Conservation (phyloP, 2,797 vertebrate species). For the Lutjanus argentimaculatus region DNA sequence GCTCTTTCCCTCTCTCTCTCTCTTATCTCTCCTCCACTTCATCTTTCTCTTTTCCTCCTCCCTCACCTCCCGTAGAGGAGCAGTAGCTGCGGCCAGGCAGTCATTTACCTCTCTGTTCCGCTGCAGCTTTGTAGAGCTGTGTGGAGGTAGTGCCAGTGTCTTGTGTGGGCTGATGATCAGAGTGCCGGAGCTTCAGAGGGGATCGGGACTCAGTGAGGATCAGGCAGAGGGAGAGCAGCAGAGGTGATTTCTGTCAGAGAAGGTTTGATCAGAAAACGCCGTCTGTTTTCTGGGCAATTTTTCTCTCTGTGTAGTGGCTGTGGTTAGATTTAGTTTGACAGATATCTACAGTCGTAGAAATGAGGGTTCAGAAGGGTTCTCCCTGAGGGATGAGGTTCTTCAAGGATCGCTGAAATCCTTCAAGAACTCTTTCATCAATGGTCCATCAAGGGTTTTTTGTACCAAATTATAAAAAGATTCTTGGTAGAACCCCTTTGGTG, state of each 20-base stretch:
- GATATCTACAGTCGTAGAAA: neutral
- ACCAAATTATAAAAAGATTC: too few species aligned
- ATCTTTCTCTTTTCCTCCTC: constrained; percentile 9
- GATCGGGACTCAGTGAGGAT: constrained; percentile 41
- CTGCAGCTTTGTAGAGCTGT: constrained; percentile 42
- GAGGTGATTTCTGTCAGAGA: constrained; percentile 60
- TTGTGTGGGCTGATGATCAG: constrained; percentile 68
- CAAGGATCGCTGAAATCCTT: too few species aligned
- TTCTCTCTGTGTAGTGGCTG: neutral
- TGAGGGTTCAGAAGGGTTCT: too few species aligned
- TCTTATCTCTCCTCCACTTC: constrained; percentile 27
- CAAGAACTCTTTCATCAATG: too few species aligned
- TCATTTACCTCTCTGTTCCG: constrained; percentile 46
- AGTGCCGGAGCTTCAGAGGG: constrained; percentile 48
- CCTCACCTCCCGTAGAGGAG: constrained; percentile 48
- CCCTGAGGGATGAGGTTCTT: too few species aligned
- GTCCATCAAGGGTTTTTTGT: too few species aligned
- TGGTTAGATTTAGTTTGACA: constrained; percentile 27
- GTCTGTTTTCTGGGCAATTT: constrained; percentile 20
- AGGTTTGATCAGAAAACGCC: constrained; percentile 58
- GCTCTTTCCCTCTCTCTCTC: constrained; percentile 11
- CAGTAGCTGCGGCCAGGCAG: constrained; percentile 40
- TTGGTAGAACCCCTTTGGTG: too few species aligned
- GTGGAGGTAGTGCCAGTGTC: constrained; percentile 47
- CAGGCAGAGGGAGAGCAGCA: constrained; percentile 51